Base-by-base conservation (phyloP, 2,113 vertebrate genomes). In the Rhynchopsitta pachyrhyncha region DNA sequence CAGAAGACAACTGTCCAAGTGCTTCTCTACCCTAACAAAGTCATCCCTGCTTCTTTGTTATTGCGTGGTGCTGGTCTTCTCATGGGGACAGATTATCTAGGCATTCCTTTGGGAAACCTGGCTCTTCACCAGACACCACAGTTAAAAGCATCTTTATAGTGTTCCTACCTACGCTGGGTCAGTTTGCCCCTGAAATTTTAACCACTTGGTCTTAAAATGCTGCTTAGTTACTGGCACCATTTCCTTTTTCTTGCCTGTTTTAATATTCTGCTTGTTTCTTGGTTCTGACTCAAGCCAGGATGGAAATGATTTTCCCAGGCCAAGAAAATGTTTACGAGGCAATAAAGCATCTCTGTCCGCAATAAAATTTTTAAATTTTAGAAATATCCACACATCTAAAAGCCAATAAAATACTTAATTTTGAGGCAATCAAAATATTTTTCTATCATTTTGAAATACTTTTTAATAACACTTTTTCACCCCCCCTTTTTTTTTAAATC, bases 331-430 rank as follows among this genome's bases (percentile, higher is more conserved):
- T 35, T 55, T 63, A 42, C 81, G 13, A 86, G 29, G 66, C 29
- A 86, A 82, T 55, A 83, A 94, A 93, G 35, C 8, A 86, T 35
- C 39, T 71, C 53, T 44, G 16, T n/a, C 23, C 18, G 60, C 29
- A 74, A 76, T 42, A 86, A 81, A 81, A 42, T 39, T 70, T 75
- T 86, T 73, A 84, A 33, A 70, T 92, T 93, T 86, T 85, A 95
- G 41, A 88, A 96, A 86, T 74, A 70, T 3, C 13, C 11, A 70
- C n/a, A 67, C 63, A 84, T 59, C 78, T 90, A 93, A 88, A 91
- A 94, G 19, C n/a, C 64, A 90, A 52, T 41, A 90, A 74, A 93
- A 74, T 6, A 63, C 31, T 84, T 66, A 46, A 68, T 10, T 86
- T 90, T 33, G 25, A 47, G 59, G n/a, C 55, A 90, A 96, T 42